Base-by-base conservation (phyloP, 2,888 invertebrate genomes). In the Lithodes maja region DNA sequence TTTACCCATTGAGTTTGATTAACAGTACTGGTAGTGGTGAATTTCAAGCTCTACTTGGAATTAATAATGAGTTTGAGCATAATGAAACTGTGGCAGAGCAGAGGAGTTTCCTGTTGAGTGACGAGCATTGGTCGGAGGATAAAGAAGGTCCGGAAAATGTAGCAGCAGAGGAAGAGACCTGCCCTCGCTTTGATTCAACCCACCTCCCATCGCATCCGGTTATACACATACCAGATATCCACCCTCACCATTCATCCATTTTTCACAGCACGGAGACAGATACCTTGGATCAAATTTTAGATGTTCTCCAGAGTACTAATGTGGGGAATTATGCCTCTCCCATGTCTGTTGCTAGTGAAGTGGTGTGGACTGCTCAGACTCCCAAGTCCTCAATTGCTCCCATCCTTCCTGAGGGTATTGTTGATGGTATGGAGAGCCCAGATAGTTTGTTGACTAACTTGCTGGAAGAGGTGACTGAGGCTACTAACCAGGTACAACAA, bases 311-410 rank as follows among this genome's bases (percentile, higher is more conserved):
- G 3, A 17, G 15, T 71, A 3, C 17, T 71, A 17, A 17, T 7
- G 7, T 61, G 15, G 15, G 15, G 15, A 61, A 2, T n/a, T 12
- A 1, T 71, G 1, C 17, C 7, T 49, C 33, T 12, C 68, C 49
- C 2, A 5, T 33, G 33, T 33, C 33, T 33, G 33, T 33, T 33
- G 33, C 9, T 15, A 68, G 68, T 49, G 50, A 69, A 2, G 82
- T 82, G 52, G 69, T 82, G 68, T 82, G 82, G 82, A 69, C 82
- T 52, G 82, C 69, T 15, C 82, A 82, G 17, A 15, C 68, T 2
- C 69, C 82, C 12, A 82, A 52, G 52, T 15, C 50, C 5, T 52
- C 53, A 7, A 52, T 82, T 17, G 15, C 69, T 3, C 50, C n/a
- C 12, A 69, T 82, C 17, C 9, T 69, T 3, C 77, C 77, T 5